These are phyloP conservation scores for Bufotes viridis DNA, from an alignment of 2,797 vertebrate species.

Conservation along the genomic window DNA sequence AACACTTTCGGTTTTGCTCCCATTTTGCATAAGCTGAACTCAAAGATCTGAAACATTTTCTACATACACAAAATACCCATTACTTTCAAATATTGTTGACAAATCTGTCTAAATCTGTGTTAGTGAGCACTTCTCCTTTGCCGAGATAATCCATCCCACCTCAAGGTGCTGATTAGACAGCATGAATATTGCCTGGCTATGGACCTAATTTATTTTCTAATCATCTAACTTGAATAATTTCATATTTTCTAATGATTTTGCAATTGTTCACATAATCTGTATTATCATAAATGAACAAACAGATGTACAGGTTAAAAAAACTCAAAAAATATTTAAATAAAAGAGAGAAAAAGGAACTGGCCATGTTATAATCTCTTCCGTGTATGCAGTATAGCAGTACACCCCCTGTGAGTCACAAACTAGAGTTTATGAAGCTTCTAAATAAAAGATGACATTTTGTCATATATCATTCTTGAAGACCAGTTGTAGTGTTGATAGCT, in stretches of 20 bases:
- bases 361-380: neutral
- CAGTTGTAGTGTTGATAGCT: neutral
- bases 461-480: slow-evolving; percentile 11
- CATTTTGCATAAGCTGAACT: too few relatives aligned
- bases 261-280: neutral
- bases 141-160: too few relatives aligned
- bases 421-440: neutral
- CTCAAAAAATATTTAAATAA: neutral
- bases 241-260: neutral
- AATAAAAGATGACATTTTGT: slow-evolving; percentile 20
- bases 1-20: too few relatives aligned
- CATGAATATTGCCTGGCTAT: too few relatives aligned
- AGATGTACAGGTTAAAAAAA: neutral
- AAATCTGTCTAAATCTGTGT: too few relatives aligned
- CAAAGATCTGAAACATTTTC: too few relatives aligned
- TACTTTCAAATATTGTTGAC: too few relatives aligned
- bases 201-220: neutral
- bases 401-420: neutral
- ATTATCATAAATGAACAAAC: neutral
- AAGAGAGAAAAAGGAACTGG: neutral
- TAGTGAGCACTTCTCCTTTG: too few relatives aligned
- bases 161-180: too few relatives aligned
- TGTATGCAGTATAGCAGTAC: too few relatives aligned
- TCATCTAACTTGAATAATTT: neutral
- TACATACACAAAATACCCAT: too few relatives aligned